These are phyloP conservation scores for Tridacna crocea DNA, from an alignment of 2,888 invertebrate species.

Conservation along the genomic window DNA sequence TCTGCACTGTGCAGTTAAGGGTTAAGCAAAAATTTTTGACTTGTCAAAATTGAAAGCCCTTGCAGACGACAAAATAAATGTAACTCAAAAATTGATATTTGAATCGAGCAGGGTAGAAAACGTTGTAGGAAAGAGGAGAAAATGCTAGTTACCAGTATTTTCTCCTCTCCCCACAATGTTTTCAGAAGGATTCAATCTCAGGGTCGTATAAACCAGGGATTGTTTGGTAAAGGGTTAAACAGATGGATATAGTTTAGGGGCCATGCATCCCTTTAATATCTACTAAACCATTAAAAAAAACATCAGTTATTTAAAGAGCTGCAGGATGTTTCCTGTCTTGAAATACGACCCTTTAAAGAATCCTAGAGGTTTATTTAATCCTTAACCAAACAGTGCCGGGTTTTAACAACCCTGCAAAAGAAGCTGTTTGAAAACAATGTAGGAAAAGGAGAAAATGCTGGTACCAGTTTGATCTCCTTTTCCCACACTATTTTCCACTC, in stretches of 20 bases:
- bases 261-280: background rate
- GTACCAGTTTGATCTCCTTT: no score
- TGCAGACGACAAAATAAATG: no score
- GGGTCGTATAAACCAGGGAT: no score
- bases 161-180: background rate
- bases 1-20: no score
- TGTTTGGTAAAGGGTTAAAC: background rate
- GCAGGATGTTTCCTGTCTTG: slow-evolving; percentile 4
- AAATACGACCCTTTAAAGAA: background rate
- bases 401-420: no score
- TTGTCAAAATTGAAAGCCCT: no score
- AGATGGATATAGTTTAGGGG: background rate
- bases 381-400: background rate
- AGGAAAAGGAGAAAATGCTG: no score
- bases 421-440: no score
- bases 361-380: background rate
- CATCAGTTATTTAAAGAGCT: background rate
- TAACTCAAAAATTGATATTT: no score
- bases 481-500: no score
- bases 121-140: background rate
- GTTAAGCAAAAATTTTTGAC: no score
- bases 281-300: background rate
- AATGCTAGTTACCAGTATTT: background rate
- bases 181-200: background rate
- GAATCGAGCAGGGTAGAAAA: no score